phyloP scores from a whole-genome alignment of 2,797 vertebrate genomes.

The Phrynocephalus forsythii region DNA sequence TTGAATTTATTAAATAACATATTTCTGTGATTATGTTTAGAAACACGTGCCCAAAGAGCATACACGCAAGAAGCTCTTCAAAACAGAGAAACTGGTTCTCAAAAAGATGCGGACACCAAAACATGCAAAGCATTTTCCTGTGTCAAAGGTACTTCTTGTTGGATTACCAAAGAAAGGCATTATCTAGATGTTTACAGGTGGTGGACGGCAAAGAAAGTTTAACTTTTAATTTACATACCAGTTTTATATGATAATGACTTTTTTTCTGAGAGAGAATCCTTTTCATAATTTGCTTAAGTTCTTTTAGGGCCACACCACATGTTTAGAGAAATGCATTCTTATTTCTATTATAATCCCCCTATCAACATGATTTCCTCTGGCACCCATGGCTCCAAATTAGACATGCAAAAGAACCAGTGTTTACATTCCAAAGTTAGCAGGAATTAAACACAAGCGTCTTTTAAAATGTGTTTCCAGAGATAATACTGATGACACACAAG shows the following conservation, averaged over 20 bases:
- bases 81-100: slow-evolving; percentile 8
- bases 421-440: too few relatives aligned
- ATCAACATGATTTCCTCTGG: too few relatives aligned
- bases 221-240: not conserved
- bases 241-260: not conserved
- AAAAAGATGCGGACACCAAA: slow-evolving; percentile 34
- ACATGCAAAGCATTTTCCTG: not conserved
- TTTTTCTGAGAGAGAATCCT: slow-evolving; percentile 13
- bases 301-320: not conserved
- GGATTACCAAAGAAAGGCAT: not conserved
- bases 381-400: too few relatives aligned
- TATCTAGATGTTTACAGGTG: slow-evolving; percentile 9
- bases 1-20: not conserved
- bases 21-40: slow-evolving; percentile 43
- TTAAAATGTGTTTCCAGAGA: too few relatives aligned
- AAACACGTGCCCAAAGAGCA: slow-evolving; percentile 31
- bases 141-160: not conserved
- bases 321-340: too few relatives aligned
- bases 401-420: too few relatives aligned
- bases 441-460: too few relatives aligned
- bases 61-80: slow-evolving; percentile 29
- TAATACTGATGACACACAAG: too few relatives aligned
- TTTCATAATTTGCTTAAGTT: slow-evolving; percentile 14
- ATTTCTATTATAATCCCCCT: too few relatives aligned
- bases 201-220: not conserved